These are phyloP conservation scores for Heliconius ismenius DNA, from an alignment of 2,888 invertebrate genomes.

Conservation along the genomic window DNA sequence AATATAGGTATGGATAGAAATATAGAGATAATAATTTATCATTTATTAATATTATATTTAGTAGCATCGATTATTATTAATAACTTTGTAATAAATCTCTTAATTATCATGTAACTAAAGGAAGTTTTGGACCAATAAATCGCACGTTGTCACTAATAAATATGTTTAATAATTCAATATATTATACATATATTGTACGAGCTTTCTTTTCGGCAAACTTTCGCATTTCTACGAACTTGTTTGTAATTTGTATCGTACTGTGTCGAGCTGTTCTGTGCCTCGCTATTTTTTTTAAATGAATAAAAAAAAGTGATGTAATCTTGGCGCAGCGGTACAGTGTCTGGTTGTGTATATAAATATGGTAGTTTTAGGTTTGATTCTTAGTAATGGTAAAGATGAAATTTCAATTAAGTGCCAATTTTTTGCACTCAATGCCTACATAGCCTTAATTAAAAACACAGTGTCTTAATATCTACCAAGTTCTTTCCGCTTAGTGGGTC, in stretches of 20 bases:
- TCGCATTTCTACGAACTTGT: slow-evolving; percentile 69
- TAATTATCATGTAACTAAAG: slow-evolving; percentile 34
- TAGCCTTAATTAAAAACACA: too few relatives aligned
- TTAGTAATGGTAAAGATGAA: neutral
- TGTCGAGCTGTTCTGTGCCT: slow-evolving; percentile 3
- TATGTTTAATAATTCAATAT: slow-evolving; percentile 62
- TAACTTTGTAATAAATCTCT: slow-evolving; percentile 29
- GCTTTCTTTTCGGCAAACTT: slow-evolving; percentile 59
- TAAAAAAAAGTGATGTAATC: neutral
- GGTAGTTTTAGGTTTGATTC: neutral
- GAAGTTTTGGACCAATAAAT: slow-evolving; percentile 56
- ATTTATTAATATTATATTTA: neutral
- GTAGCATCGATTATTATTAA: slow-evolving; percentile 10
- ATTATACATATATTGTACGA: slow-evolving; percentile 55
- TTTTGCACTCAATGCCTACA: too few relatives aligned
- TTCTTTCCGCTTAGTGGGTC: too few relatives aligned
- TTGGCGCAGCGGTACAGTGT: neutral
- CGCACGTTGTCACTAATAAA: slow-evolving; percentile 60
- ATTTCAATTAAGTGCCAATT: too few relatives aligned
- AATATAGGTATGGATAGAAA: too few relatives aligned
- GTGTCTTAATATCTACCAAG: too few relatives aligned
- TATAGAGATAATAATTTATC: too few relatives aligned
- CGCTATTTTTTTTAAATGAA: neutral
- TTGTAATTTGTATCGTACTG: slow-evolving; percentile 64
- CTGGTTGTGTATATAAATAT: neutral